Conservation (phyloP, 1,140 invertebrate species). For the Helicoverpa zea region DNA sequence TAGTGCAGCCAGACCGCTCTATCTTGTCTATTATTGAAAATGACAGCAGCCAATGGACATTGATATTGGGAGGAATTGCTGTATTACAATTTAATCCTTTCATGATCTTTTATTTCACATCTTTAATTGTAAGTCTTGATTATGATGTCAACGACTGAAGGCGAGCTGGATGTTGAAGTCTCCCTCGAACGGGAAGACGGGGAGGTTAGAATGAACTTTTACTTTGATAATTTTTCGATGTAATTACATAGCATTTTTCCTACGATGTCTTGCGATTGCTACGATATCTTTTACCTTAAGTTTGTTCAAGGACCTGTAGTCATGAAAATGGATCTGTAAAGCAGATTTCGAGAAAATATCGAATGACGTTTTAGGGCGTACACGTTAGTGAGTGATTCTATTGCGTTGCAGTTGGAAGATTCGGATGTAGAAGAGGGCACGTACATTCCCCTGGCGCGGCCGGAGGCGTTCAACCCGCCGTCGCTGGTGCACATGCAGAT, state of each 20-base stretch:
- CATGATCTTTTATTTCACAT: constrained; percentile 71
- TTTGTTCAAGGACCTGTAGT: not conserved
- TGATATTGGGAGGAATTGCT: constrained; percentile 67
- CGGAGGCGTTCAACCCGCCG: constrained; percentile 80
- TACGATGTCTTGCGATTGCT: constrained; percentile 22
- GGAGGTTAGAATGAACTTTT: constrained; percentile 74
- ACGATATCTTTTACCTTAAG: not conserved
- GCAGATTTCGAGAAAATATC: not conserved
- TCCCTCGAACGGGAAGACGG: constrained; percentile 80
- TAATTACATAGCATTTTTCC: constrained; percentile 30
- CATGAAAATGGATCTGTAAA: not conserved
- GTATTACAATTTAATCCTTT: constrained; percentile 71
- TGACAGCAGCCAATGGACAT: constrained; percentile 59
- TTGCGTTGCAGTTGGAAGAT: constrained; percentile 78
- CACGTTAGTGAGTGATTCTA: constrained; percentile 39
- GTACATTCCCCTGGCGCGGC: constrained; percentile 78
- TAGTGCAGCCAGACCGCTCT: not conserved
- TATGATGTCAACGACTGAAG: constrained; percentile 85
- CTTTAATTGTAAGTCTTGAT: constrained; percentile 56
- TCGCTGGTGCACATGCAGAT: constrained; percentile 83
- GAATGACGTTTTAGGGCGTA: constrained; percentile 41
- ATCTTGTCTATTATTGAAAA: constrained; percentile 55
- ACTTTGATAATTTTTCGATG: constrained; percentile 39
- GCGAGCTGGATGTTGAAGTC: constrained; percentile 79
- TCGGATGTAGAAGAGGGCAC: constrained; percentile 83